Percentiles rank a stretch among this genome's conserved stretches.
These are phyloP conservation scores for Scelioninae gen. 1 DNA, from an alignment of 2,888 invertebrate genomes.

Conservation along the genomic window DNA sequence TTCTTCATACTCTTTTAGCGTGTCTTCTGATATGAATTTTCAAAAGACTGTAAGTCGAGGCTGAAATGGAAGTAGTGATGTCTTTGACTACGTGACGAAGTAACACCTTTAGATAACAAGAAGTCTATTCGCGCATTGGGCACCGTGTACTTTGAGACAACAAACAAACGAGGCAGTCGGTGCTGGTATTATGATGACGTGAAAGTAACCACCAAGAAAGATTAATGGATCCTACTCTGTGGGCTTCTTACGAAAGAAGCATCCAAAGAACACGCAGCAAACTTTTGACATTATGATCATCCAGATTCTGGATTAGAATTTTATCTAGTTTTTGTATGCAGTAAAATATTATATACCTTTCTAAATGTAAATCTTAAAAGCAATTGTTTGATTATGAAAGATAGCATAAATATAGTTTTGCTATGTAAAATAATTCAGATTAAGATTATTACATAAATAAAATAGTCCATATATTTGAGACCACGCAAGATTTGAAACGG, in stretches of 20 bases:
- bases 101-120: slow-evolving; percentile 62
- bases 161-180: slow-evolving; percentile 68
- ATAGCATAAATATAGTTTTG: too few relatives aligned
- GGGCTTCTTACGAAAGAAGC: slow-evolving; percentile 59
- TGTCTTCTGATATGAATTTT: slow-evolving; percentile 59
- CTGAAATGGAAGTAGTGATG: slow-evolving; percentile 58
- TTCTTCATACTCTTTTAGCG: slow-evolving; percentile 46
- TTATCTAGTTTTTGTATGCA: slow-evolving; percentile 33
- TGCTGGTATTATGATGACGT: slow-evolving; percentile 76
- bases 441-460: too few relatives aligned
- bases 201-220: slow-evolving; percentile 77
- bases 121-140: slow-evolving; percentile 64
- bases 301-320: slow-evolving; percentile 46
- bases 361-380: background rate
- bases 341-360: slow-evolving; percentile 25
- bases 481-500: too few relatives aligned
- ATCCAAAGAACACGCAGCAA: slow-evolving; percentile 61
- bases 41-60: slow-evolving; percentile 60
- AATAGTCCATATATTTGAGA: too few relatives aligned
- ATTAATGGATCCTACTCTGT: slow-evolving; percentile 76
- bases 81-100: slow-evolving; percentile 55
- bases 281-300: slow-evolving; percentile 63
- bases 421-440: too few relatives aligned
- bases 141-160: slow-evolving; percentile 62
- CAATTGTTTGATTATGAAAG: too few relatives aligned